Percentiles rank a stretch among this genome's conserved stretches.
Conservation (phyloP, 2,888 invertebrate species). For the Hydrotaea diabolus region DNA sequence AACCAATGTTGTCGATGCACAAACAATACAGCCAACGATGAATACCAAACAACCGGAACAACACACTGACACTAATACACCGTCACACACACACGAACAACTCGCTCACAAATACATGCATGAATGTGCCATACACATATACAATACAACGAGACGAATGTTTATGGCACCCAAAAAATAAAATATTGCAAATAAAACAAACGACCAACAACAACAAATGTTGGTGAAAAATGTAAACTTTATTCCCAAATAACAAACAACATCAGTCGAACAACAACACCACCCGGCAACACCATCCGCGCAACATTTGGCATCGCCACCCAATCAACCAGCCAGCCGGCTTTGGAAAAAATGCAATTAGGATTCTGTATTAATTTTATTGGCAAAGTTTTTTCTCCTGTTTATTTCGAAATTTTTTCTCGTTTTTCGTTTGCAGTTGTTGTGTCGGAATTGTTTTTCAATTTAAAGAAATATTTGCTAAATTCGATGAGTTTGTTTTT, state of each 20-base stretch:
- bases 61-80: slow-evolving; percentile 50
- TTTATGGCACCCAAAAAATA: slow-evolving; percentile 11
- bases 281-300: slow-evolving; percentile 1
- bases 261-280: background rate
- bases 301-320: slow-evolving; percentile 20
- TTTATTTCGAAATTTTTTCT: slow-evolving; percentile 31
- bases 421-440: slow-evolving; percentile 39
- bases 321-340: background rate
- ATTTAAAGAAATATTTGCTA: slow-evolving; percentile 35
- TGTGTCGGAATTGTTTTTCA: slow-evolving; percentile 12
- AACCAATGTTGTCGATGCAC: slow-evolving; percentile 55
- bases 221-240: slow-evolving; percentile 16
- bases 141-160: background rate
- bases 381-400: slow-evolving; percentile 39
- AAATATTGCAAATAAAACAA: slow-evolving; percentile 15
- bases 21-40: slow-evolving; percentile 53
- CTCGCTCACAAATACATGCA: background rate
- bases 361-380: slow-evolving; percentile 54
- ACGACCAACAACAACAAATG: slow-evolving; percentile 15
- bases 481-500: slow-evolving; percentile 23
- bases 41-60: slow-evolving; percentile 57
- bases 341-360: slow-evolving; percentile 57
- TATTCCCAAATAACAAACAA: slow-evolving; percentile 14
- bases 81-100: background rate
- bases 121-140: background rate